Evolutionary conservation across 1,140 invertebrate genomes (phyloP), one percentile per base, ranked within the genome.

Genomic region (Leptinotarsa texana): DNA sequence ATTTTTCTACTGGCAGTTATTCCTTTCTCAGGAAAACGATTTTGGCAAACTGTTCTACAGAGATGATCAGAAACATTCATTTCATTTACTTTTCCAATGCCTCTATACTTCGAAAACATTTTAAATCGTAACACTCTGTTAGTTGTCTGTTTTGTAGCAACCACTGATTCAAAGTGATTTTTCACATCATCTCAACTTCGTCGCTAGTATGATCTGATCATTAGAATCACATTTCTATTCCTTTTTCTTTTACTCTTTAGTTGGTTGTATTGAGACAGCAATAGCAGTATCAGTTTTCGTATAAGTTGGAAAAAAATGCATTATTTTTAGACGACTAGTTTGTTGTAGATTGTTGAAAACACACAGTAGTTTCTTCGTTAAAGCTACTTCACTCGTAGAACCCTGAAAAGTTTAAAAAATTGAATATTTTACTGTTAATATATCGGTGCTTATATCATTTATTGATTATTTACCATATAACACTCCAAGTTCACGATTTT

Each of bases 231-330:
- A 18, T 49, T 15, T 22, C 33, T 11, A 49, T 69, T 69, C 2
- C 27, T 33, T 47, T 33, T 47, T 47, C 27, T 69, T 17, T 18
- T 18, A 57, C 17, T 57, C n/a, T 57, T 57, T 57, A 57, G 69
- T 70, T 65, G 22, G 69, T 70, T 65, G 22, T 70, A 24, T 70
- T 24, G 13, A 51, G 61, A 68, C 73, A 75, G 79, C 79, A 80
- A 80, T 80, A 80, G 79, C 79, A 80, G 79, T 80, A 80, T 70
- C 72, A 42, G 62, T 73, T 68, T 73, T 68, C 18, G 68, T 18
- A 73, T 67, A 27, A 72, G 21, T 69, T 57, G 21, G 21, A 65
- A 27, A 69, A 72, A 72, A n/a, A 65, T 72, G 70, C 21, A 68
- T 75, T 63, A 15, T 63, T 57, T 11, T 24, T 72, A 66, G 65